Base-by-base conservation (phyloP, 2,113 vertebrate species). In the Microtus richardsoni region DNA sequence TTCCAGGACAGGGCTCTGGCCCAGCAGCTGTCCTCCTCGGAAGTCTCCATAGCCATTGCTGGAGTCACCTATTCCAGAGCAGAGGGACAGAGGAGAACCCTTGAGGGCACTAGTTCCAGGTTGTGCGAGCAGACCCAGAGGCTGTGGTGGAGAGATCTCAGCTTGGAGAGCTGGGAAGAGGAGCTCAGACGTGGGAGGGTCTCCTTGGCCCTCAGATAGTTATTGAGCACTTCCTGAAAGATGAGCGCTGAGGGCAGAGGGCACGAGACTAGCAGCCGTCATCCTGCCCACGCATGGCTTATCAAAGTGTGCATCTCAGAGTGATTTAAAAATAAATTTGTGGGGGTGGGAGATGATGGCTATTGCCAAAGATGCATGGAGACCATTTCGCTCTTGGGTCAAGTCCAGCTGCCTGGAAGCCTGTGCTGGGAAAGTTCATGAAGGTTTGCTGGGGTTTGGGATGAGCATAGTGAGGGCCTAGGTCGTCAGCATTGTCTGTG, bases 1-100 rank as follows among this genome's bases (percentile, higher is more conserved):
- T 74, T 90, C 80, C 64, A 83, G 92, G 93, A 77, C 94, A 77
- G 78, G 64, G 68, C 68, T 75, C 49, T 79, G 75, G 39, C 73
- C 88, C 10, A 28, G 39, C 49, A 82, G 62, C 12, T 64, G 17
- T 52, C 44, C 49, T 96, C 30, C 85, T 14, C 75, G 44, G 16
- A 1, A 75, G 47, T 41, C 21, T 83, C 60, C 2, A 4, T 30
- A 28, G 47, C 28, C 28, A 26, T 30, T 47, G 2, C 14, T 13
- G 60, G 49, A 33, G 14, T 36, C 6, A 8, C 19, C 71, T 78
- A 0, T 70, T 19, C 58, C 41, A 41, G 62, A 86, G 60, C 21
- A 86, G 89, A 86, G 30, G 39, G 36, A 9, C 16, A 33, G 78
- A 86, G 24, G 12, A 44, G 58, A 88, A 75, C 41, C 12, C 54